phyloP scores from a whole-genome alignment of 2,797 vertebrate genomes.

The Hybognathus amarus region DNA sequence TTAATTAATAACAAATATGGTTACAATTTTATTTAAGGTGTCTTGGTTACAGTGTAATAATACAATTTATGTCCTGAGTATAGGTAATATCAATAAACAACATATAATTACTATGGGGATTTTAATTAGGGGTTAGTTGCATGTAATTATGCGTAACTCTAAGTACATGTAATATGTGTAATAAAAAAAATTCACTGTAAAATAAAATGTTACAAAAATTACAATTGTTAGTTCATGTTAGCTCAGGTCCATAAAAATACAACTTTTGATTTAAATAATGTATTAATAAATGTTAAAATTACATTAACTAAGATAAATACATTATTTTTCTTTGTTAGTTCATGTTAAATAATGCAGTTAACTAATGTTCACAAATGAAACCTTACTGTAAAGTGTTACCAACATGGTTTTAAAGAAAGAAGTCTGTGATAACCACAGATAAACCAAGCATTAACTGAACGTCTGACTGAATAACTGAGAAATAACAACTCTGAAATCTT shows the following conservation, averaged over 20 bases:
- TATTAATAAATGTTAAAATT: background rate
- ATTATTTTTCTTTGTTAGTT: background rate
- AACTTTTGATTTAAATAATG: background rate
- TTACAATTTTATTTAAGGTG: too few species aligned
- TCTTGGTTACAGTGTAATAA: too few species aligned
- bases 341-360: background rate
- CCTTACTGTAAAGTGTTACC: background rate
- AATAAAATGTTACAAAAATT: background rate
- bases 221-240: too few species aligned
- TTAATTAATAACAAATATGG: too few species aligned
- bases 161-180: too few species aligned
- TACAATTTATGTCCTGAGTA: background rate
- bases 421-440: background rate
- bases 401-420: background rate
- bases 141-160: background rate
- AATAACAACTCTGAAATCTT: background rate
- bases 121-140: too few species aligned
- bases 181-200: too few species aligned
- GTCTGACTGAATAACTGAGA: background rate
- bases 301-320: background rate
- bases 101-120: background rate
- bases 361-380: background rate
- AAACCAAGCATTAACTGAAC: background rate
- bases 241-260: too few species aligned
- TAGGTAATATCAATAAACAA: background rate